Percentiles rank a stretch among this genome's conserved stretches.
Conservation (phyloP, 2,113 vertebrate species). For the Connochaetes taurinus region DNA sequence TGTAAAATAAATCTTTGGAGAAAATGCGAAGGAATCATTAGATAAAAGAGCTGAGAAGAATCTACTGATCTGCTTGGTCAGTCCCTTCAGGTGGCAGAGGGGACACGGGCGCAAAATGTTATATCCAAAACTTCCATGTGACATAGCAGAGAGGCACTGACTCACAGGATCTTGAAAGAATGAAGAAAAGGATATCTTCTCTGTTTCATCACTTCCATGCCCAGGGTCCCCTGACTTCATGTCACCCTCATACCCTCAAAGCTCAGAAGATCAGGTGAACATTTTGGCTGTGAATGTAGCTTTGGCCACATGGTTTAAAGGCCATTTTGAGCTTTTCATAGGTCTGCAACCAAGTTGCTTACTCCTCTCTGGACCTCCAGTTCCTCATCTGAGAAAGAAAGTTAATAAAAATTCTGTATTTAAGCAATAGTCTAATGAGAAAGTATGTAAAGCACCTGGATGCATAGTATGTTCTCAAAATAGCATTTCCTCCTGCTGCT, state of each 20-base stretch:
- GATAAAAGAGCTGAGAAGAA: background rate
- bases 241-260: background rate
- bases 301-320: background rate
- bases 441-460: background rate
- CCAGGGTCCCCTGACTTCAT: background rate
- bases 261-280: background rate
- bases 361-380: background rate
- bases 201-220: background rate
- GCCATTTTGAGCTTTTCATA: background rate
- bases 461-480: background rate
- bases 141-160: background rate
- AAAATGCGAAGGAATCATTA: background rate
- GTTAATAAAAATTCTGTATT: background rate
- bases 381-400: background rate
- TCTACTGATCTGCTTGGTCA: background rate
- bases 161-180: background rate
- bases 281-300: background rate
- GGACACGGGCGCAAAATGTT: background rate
- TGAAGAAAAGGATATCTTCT: background rate
- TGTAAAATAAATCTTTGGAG: conserved; percentile 5
- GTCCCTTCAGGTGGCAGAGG: background rate
- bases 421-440: background rate
- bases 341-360: background rate
- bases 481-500: background rate
- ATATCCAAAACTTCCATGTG: background rate